Evolutionary conservation across 2,113 vertebrate species (phyloP).

Genomic region (Corythornis vintsioides): DNA sequence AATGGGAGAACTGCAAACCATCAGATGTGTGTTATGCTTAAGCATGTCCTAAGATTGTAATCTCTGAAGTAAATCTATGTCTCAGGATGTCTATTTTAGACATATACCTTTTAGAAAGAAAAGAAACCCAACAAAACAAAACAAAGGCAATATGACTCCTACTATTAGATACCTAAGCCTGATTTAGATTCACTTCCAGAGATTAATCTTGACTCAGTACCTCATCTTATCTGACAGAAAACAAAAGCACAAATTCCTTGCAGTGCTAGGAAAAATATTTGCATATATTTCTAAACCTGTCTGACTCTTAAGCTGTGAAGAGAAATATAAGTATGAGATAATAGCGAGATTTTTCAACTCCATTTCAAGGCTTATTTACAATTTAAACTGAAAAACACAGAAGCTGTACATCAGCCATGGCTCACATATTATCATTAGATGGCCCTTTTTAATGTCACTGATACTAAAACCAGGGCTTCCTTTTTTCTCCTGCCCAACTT

Average conservation of each 20-base stretch:
- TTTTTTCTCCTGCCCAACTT: slow-evolving; percentile 25
- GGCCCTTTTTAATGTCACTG: slow-evolving; percentile 1
- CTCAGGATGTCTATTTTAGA: neutral
- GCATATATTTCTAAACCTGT: neutral
- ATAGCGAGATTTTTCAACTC: neutral
- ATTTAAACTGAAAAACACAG: neutral
- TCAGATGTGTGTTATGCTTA: neutral
- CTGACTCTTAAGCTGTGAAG: neutral
- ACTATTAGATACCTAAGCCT: neutral
- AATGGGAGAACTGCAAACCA: neutral
- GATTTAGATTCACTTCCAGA: neutral
- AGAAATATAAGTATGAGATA: neutral
- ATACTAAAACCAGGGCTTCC: slow-evolving; percentile 4
- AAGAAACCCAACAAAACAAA: neutral
- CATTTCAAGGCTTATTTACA: slow-evolving; percentile 43
- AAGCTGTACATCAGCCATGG: neutral
- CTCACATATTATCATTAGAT: slow-evolving; percentile 2
- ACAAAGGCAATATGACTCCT: neutral
- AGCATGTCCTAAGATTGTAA: neutral
- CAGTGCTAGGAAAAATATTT: neutral
- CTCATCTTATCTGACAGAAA: neutral
- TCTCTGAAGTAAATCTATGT: neutral
- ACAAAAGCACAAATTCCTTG: neutral
- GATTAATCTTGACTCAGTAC: neutral
- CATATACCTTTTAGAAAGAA: neutral